Evolutionary conservation across 2,888 invertebrate species (phyloP).

Genomic region (Buathra laborator): DNA sequence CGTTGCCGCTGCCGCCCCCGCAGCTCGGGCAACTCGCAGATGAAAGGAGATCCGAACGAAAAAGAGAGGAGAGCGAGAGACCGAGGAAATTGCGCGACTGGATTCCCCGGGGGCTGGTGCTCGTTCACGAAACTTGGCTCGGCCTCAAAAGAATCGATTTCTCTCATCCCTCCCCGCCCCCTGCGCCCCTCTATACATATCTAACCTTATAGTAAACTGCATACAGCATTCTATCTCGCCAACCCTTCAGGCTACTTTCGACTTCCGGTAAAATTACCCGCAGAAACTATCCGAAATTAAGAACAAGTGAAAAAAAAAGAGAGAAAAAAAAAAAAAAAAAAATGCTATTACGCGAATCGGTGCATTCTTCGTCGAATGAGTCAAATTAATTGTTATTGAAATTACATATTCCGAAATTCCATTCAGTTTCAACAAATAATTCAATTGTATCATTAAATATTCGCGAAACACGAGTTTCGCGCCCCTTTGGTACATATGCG

Average conservation of each 20-base stretch:
- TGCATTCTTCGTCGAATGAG: neutral
- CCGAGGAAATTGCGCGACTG: constrained; percentile 79
- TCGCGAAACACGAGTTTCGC: neutral
- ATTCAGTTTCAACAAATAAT: neutral
- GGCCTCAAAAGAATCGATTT: constrained; percentile 78
- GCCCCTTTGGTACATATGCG: neutral
- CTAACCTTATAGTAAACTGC: constrained; percentile 39
- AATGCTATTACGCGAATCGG: neutral
- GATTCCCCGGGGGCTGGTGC: constrained; percentile 77
- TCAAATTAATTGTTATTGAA: neutral
- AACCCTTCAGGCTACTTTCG: constrained; percentile 4
- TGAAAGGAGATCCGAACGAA: constrained; percentile 53
- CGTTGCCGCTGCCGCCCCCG: neutral
- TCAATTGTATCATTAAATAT: neutral
- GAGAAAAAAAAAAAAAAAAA: neutral
- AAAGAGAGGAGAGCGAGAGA: constrained; percentile 40
- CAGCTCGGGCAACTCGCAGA: constrained; percentile 30
- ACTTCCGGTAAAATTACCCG: constrained; percentile 12
- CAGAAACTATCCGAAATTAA: neutral
- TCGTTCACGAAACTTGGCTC: constrained; percentile 80
- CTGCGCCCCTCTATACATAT: constrained; percentile 16
- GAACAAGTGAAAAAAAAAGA: neutral
- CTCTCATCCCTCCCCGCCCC: constrained; percentile 58
- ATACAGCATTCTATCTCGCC: constrained; percentile 10
- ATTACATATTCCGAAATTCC: neutral